Conservation (phyloP, 2,113 vertebrate species). For the Bucco capensis region DNA sequence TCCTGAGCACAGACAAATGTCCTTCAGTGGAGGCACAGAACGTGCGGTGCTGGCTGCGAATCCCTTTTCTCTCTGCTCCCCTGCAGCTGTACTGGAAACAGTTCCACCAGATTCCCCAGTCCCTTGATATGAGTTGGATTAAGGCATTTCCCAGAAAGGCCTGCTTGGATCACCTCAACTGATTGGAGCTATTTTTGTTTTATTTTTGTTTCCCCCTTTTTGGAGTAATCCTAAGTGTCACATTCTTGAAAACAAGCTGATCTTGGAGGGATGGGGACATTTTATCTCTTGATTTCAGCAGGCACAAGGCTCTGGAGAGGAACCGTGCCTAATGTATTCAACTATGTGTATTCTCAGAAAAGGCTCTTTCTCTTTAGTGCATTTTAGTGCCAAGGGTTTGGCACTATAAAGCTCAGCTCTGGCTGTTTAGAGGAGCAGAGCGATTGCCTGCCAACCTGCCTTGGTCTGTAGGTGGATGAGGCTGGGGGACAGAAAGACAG, state of each 20-base stretch:
- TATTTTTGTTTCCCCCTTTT: background rate
- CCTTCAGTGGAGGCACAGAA: background rate
- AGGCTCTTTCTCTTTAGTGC: background rate
- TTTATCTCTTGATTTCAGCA: background rate
- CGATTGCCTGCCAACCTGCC: background rate
- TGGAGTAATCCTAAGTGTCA: background rate
- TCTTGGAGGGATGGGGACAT: background rate
- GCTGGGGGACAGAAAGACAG: background rate
- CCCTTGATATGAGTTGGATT: fast-evolving
- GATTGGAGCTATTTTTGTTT: fast-evolving
- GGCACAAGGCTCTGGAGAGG: background rate
- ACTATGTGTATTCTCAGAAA: background rate
- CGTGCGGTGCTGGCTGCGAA: background rate
- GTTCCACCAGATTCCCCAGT: fast-evolving
- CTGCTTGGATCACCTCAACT: fast-evolving
- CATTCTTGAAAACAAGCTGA: background rate
- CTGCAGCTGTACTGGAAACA: background rate
- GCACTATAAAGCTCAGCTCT: background rate
- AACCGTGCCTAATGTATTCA: background rate
- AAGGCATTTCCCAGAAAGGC: background rate
- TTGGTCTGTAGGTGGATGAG: background rate
- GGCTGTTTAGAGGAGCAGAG: background rate
- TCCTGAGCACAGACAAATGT: fast-evolving
- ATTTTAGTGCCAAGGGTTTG: background rate
- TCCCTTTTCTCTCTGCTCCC: background rate